Evolutionary conservation across 2,797 vertebrate species (phyloP).

Genomic region (Mus caroli): DNA sequence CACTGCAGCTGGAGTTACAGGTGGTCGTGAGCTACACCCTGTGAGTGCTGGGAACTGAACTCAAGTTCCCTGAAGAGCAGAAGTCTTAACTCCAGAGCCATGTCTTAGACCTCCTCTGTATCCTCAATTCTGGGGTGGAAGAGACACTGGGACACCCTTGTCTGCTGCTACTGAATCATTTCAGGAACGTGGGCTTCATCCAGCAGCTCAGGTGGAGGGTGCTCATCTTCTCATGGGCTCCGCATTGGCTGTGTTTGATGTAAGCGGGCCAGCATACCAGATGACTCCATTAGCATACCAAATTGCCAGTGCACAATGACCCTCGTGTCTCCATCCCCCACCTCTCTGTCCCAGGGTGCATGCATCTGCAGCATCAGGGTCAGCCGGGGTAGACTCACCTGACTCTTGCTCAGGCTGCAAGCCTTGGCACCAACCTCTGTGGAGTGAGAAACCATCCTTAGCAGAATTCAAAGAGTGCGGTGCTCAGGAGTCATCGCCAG

Average conservation of each 20-base stretch:
- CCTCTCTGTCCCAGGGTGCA: not conserved
- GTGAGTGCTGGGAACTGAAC: not conserved
- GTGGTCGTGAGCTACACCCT: not conserved
- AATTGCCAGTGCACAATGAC: rapidly evolving
- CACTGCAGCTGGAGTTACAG: not conserved
- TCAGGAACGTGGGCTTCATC: not conserved
- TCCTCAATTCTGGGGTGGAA: not conserved
- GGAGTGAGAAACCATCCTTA: not conserved
- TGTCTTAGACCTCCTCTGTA: not conserved
- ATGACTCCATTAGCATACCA: too few species aligned
- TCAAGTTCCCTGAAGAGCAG: not conserved
- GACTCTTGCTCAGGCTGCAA: not conserved
- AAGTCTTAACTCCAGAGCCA: too few species aligned
- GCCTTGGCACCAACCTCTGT: not conserved
- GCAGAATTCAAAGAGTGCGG: not conserved
- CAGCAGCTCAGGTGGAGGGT: not conserved
- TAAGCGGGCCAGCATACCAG: not conserved
- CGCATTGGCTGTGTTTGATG: not conserved
- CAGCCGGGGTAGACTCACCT: not conserved
- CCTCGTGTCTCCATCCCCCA: too few species aligned
- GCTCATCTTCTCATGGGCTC: rapidly evolving
- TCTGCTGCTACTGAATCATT: not conserved
- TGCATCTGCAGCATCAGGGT: not conserved
- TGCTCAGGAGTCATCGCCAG: not conserved
- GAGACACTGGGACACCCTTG: not conserved